These are phyloP conservation scores for Plecotus auritus DNA, from an alignment of 2,113 vertebrate genomes.

Conservation along the genomic window DNA sequence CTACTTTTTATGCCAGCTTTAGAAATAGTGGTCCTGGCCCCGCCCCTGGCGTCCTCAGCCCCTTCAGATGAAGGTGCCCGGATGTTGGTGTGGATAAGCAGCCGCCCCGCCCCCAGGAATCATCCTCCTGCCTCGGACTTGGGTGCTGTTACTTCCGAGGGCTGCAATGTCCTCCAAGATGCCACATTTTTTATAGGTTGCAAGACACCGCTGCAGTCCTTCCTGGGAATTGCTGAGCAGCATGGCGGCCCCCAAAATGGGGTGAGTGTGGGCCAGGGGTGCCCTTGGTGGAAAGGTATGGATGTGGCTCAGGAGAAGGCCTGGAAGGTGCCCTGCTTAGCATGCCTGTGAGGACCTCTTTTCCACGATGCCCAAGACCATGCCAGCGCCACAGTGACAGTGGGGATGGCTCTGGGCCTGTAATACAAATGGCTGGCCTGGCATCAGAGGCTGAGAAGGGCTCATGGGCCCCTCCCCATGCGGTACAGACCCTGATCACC, in stretches of 20 bases:
- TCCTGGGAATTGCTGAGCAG: constrained; percentile 97
- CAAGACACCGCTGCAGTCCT: constrained; percentile 96
- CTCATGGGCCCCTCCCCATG: background rate
- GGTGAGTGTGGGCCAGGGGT: constrained; percentile 80
- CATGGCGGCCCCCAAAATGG: constrained; percentile 94
- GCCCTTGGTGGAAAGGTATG: background rate
- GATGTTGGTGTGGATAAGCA: background rate
- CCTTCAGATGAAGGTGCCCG: background rate
- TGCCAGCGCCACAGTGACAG: background rate
- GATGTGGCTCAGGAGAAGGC: background rate
- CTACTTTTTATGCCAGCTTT: background rate
- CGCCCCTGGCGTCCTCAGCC: background rate
- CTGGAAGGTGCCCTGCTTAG: background rate
- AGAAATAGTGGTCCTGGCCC: background rate
- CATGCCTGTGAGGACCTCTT: background rate
- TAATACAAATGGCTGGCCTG: background rate
- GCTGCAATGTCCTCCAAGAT: constrained; percentile 8
- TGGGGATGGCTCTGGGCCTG: background rate
- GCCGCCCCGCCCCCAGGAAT: background rate
- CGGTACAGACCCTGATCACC: constrained; percentile 90
- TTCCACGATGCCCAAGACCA: background rate
- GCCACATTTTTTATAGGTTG: constrained; percentile 83
- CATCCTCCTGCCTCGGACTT: background rate
- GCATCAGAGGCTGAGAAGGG: background rate
- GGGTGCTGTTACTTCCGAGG: background rate